A percentile compares a stretch with the other conserved stretches of the same genome.
Conservation (phyloP, 2,888 invertebrate species). For the Callosobruchus maculatus region DNA sequence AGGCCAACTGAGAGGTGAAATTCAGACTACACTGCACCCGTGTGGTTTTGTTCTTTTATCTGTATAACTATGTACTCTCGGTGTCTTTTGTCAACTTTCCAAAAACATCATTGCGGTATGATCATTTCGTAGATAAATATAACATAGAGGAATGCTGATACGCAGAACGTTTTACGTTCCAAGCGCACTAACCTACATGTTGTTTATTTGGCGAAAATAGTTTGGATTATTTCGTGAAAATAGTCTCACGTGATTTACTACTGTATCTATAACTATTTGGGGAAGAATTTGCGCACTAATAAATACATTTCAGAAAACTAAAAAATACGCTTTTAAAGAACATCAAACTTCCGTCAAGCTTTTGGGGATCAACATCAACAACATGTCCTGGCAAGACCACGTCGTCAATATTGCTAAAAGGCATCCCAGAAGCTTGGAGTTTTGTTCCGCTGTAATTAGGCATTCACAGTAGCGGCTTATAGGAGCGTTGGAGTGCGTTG, state of each 20-base stretch:
- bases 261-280: too few relatives aligned
- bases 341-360: too few relatives aligned
- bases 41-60: neutral
- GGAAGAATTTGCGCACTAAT: too few relatives aligned
- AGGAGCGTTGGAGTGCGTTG: too few relatives aligned
- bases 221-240: neutral
- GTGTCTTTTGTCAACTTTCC: neutral
- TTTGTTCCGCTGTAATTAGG: too few relatives aligned
- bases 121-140: neutral
- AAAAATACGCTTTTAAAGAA: too few relatives aligned
- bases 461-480: too few relatives aligned
- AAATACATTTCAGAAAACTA: too few relatives aligned
- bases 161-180: neutral
- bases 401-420: too few relatives aligned
- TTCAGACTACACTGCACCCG: neutral
- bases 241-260: neutral
- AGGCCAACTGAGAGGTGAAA: neutral
- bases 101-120: neutral
- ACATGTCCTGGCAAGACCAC: too few relatives aligned
- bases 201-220: neutral
- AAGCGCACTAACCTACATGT: neutral
- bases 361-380: too few relatives aligned
- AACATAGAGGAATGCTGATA: neutral
- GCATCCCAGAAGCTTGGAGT: too few relatives aligned
- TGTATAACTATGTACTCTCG: neutral